Evolutionary conservation across 1,140 invertebrate species (phyloP).

Genomic region (Trissolcus basalis): DNA sequence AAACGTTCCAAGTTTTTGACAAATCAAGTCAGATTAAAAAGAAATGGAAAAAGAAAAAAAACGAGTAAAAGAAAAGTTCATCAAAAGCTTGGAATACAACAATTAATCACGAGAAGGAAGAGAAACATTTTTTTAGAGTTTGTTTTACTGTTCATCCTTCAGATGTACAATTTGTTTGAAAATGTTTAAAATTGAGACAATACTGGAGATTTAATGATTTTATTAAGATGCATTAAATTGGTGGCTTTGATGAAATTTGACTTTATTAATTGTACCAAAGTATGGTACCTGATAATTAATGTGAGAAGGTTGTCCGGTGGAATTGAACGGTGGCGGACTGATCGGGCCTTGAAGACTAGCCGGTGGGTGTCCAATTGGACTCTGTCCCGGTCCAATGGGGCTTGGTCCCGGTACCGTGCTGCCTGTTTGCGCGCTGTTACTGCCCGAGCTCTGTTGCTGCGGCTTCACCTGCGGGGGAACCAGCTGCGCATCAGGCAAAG

Average conservation of each 20-base stretch:
- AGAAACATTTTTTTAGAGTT: slow-evolving; percentile 7
- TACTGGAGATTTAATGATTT: not conserved
- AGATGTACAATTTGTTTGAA: slow-evolving; percentile 48
- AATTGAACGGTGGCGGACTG: slow-evolving; percentile 76
- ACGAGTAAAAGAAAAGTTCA: not conserved
- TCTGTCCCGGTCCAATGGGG: slow-evolving; percentile 75
- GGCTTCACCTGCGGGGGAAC: slow-evolving; percentile 82
- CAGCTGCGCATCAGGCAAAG: slow-evolving; percentile 78
- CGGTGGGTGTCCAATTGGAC: slow-evolving; percentile 79
- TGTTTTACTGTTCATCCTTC: slow-evolving; percentile 13
- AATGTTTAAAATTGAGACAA: not conserved
- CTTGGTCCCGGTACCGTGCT: slow-evolving; percentile 73
- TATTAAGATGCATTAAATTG: too few species aligned
- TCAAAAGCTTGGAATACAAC: slow-evolving; percentile 3
- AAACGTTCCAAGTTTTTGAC: too few species aligned
- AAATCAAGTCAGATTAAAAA: not conserved
- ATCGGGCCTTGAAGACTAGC: slow-evolving; percentile 74
- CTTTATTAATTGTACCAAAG: slow-evolving; percentile 13
- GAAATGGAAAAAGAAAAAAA: not conserved
- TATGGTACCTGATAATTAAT: slow-evolving; percentile 78
- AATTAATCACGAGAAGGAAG: not conserved
- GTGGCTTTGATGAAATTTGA: too few species aligned
- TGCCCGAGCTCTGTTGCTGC: slow-evolving; percentile 81
- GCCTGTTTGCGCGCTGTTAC: slow-evolving; percentile 71
- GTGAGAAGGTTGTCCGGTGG: slow-evolving; percentile 76